Base-by-base conservation (phyloP, 2,113 vertebrate species). In the Actenoides lindsayi region DNA sequence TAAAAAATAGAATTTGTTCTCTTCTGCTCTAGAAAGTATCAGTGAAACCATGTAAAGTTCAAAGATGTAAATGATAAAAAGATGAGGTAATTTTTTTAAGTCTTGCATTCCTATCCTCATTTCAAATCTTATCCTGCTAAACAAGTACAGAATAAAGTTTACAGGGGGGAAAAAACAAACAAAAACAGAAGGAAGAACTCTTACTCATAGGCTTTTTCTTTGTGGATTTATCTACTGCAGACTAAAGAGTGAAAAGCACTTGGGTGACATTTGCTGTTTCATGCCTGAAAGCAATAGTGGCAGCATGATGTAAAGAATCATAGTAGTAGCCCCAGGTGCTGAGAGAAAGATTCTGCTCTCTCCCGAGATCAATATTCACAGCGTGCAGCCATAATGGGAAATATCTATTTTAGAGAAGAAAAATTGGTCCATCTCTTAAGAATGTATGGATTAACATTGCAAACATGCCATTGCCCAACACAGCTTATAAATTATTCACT, bases 401-500 rank as follows among this genome's bases (percentile, higher is more conserved):
- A 60, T 48, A 91, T 84, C 90, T 89, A 65, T 96, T 90, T 67
- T 70, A 81, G 51, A 93, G 62, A 60, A 84, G 76, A 94, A 81
- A 93, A 96, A 91, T 27, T 65, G 37, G 68, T 92, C 79, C 30
- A 35, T 62, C 63, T 78, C 74, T 83, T 91, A 21, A 76, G 78
- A 94, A 91, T 28, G 11, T 76, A 92, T 82, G 60, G 75, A 85
- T 92, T 91, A 95, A 69, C 73, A 91, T 44, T 69, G 51, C 48
- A 93, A 95, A 95, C 63, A 91, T 78, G 74, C 64, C 76, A 93
- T 95, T 97, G 93, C 25, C 63, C 78, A 68, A 73, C 0, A 5
- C 7, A 14, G 8, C 51, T 83, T 81, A 89, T 95, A 68, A 95
- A 94, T 97, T 88, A 93, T 96, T 96, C 69, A 95, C n/a, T 71